These are phyloP conservation scores for Malthinus seriepunctatus DNA, from an alignment of 2,888 invertebrate genomes.

Conservation along the genomic window DNA sequence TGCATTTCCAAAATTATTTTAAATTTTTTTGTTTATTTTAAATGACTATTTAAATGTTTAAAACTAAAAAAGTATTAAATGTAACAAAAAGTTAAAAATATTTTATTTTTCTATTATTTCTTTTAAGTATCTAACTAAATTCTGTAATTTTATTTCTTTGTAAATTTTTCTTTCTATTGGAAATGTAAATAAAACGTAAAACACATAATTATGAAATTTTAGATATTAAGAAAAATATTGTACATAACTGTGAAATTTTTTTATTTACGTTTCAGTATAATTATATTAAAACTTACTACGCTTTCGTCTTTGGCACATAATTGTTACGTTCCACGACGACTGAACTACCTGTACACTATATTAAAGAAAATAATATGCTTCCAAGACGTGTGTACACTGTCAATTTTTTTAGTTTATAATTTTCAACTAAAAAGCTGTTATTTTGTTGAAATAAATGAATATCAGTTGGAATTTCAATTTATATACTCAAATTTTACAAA, in stretches of 20 bases:
- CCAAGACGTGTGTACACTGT: slow-evolving; percentile 50
- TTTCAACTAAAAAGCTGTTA: slow-evolving; percentile 53
- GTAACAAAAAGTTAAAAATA: slow-evolving; percentile 19
- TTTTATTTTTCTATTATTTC: slow-evolving; percentile 24
- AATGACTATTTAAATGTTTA: neutral
- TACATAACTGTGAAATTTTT: slow-evolving; percentile 53
- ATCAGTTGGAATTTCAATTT: slow-evolving; percentile 48
- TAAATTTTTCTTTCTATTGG: slow-evolving; percentile 28
- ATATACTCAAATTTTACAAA: neutral
- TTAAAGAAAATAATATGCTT: slow-evolving; percentile 46
- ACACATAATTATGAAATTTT: slow-evolving; percentile 25
- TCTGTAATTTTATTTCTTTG: slow-evolving; percentile 17
- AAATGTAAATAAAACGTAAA: slow-evolving; percentile 32
- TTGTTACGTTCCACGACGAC: slow-evolving; percentile 42
- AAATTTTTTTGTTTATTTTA: slow-evolving; percentile 6
- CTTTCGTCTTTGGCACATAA: slow-evolving; percentile 38
- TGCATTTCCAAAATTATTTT: slow-evolving; percentile 29
- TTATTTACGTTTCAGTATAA: slow-evolving; percentile 47
- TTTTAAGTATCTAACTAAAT: slow-evolving; percentile 12
- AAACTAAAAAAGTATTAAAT: slow-evolving; percentile 10
- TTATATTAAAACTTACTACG: slow-evolving; percentile 46
- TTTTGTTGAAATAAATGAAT: slow-evolving; percentile 56
- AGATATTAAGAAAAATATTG: slow-evolving; percentile 38
- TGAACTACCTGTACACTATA: slow-evolving; percentile 52
- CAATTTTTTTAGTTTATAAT: slow-evolving; percentile 54